phyloP scores from a whole-genome alignment of 2,797 vertebrate species.

The Morelia viridis region DNA sequence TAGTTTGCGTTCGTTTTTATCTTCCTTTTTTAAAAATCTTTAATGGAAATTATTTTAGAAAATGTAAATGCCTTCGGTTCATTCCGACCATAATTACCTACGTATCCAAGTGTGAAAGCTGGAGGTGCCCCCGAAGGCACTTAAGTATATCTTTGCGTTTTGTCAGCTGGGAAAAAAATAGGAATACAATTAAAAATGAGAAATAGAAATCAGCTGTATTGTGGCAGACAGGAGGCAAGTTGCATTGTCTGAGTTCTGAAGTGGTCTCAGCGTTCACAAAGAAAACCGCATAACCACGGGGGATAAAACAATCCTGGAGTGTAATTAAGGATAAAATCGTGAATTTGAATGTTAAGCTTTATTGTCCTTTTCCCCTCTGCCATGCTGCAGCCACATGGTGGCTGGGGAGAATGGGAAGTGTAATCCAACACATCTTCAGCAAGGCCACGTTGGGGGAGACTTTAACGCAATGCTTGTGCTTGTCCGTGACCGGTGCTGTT shows the following conservation, averaged over 20 bases:
- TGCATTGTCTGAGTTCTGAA: background rate
- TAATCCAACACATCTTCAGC: background rate
- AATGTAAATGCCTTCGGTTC: background rate
- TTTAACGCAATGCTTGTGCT: background rate
- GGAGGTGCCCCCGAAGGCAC: background rate
- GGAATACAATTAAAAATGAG: background rate
- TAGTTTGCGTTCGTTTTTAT: background rate
- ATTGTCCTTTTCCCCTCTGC: background rate
- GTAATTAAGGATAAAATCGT: background rate
- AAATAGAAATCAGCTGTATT: background rate
- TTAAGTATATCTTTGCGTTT: background rate
- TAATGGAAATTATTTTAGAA: background rate
- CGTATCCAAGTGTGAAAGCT: background rate
- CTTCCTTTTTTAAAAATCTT: background rate
- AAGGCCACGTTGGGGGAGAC: background rate
- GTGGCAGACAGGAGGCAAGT: background rate
- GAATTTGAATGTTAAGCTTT: background rate
- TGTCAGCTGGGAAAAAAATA: background rate
- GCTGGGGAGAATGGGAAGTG: background rate
- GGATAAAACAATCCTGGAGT: background rate
- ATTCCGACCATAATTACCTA: background rate
- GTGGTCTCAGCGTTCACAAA: background rate
- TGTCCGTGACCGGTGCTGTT: background rate
- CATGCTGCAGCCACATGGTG: background rate
- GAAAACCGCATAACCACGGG: background rate